These are phyloP conservation scores for Bombyx huttoni DNA, from an alignment of 2,888 invertebrate genomes.

Conservation along the genomic window DNA sequence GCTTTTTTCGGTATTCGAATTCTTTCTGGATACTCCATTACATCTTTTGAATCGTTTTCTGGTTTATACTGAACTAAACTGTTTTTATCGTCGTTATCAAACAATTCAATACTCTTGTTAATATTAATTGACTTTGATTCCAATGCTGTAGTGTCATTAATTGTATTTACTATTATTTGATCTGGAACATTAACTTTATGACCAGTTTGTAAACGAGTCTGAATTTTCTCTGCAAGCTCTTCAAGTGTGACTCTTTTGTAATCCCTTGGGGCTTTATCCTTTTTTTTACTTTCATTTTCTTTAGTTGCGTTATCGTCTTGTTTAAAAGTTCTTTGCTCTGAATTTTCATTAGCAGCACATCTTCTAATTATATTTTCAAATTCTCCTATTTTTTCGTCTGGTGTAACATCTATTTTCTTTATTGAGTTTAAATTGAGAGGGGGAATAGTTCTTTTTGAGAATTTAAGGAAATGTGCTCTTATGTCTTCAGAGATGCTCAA, in stretches of 20 bases:
- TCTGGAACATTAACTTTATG: slow-evolving; percentile 37
- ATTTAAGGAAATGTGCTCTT: slow-evolving; percentile 75
- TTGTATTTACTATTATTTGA: slow-evolving; percentile 36
- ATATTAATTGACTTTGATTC: slow-evolving; percentile 11
- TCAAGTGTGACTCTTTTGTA: slow-evolving; percentile 41
- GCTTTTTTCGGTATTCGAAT: slow-evolving; percentile 80
- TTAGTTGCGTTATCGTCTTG: slow-evolving; percentile 3
- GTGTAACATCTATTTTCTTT: slow-evolving; percentile 34
- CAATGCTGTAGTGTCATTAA: slow-evolving; percentile 11
- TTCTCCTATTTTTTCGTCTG: slow-evolving; percentile 45
- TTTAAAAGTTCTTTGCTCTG: slow-evolving; percentile 1
- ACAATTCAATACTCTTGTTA: slow-evolving; percentile 29
- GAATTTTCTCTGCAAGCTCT: slow-evolving; percentile 41
- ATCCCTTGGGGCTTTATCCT: slow-evolving; percentile 15
- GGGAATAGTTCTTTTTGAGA: slow-evolving; percentile 72
- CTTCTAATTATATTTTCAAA: slow-evolving; percentile 59
- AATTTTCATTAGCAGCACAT: slow-evolving; percentile 36
- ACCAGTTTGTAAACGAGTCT: slow-evolving; percentile 40
- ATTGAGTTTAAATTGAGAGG: slow-evolving; percentile 43
- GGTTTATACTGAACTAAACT: slow-evolving; percentile 25
- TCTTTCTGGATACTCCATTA: slow-evolving; percentile 66
- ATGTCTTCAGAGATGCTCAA: slow-evolving; percentile 60
- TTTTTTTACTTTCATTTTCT: slow-evolving; percentile 1
- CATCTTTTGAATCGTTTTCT: slow-evolving; percentile 17
- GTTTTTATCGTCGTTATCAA: slow-evolving; percentile 15